Base-by-base conservation (phyloP, 2,113 vertebrate genomes). In the Xenopus laevis region DNA sequence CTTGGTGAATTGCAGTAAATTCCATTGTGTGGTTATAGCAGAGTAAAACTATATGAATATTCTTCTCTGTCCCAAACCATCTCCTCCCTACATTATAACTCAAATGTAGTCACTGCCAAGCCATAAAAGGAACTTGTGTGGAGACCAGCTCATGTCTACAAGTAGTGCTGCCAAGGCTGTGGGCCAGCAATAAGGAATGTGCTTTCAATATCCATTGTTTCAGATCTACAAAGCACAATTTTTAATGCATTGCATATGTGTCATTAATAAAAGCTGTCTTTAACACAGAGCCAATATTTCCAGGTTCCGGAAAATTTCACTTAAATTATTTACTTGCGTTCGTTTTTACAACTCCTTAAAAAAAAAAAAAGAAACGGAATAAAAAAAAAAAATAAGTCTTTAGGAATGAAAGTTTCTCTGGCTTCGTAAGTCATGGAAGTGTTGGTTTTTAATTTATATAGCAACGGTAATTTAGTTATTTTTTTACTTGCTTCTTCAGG, bases 171-270 rank as follows among this genome's bases (percentile, higher is more conserved):
- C 82, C 79, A 87, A 86, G 68, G 74, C 85, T 78, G 30, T 76
- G 68, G 78, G 75, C 82, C 82, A 80, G 82, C 68, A 78, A 79
- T 79, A 81, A 81, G 79, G 84, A 89, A 86, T 84, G 84, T 89
- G 85, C 78, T 90, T 89, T 86, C 83, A 88, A 88, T 90, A 89
- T 83, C 88, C 82, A 86, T 88, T 87, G 81, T 85, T 90, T 86
- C 80, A 78, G 82, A 89, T 89, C 85, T 88, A 84, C 79, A 80
- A 79, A 78, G 82, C 74, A 61, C 80, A 87, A 88, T 87, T 89
- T 86, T 57, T 90, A 90, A 92, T 89, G 83, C 33, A 86, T 90
- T 90, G 80, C 90, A 92, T 78, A 89, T 91, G 89, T 88, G 79
- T 80, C 84, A 78, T 88, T 88, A 87, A 84, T 82, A 87, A 91